Percentiles rank a stretch among this genome's conserved stretches.
phyloP scores from a whole-genome alignment of 1,140 invertebrate species.

The Drosophila ananassae region DNA sequence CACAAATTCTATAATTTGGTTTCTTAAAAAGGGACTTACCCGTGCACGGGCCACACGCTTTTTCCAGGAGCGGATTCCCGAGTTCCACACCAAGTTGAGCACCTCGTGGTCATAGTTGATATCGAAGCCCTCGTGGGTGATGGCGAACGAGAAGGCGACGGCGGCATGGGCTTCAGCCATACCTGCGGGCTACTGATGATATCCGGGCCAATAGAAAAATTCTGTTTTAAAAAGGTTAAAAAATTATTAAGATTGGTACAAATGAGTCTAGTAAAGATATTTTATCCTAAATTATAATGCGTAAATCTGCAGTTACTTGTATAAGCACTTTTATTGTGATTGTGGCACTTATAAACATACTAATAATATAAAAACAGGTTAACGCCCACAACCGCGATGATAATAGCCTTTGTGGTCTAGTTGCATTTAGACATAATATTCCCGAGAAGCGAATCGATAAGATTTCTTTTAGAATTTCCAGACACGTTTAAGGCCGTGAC shows the following conservation, averaged over 20 bases:
- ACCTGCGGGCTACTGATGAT: constrained; percentile 28
- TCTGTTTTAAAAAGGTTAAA: not conserved
- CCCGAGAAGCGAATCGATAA: constrained; percentile 32
- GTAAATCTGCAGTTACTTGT: too few species aligned
- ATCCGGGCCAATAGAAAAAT: constrained; percentile 24
- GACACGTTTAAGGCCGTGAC: constrained; percentile 25
- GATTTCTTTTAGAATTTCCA: constrained; percentile 24
- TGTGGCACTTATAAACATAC: not conserved
- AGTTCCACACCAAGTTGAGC: constrained; percentile 94
- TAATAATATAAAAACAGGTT: constrained; percentile 3
- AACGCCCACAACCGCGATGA: constrained; percentile 3
- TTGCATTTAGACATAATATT: constrained; percentile 16
- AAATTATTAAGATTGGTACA: not conserved
- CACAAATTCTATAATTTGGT: not conserved
- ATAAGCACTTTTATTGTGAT: not conserved
- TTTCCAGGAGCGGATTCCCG: constrained; percentile 96
- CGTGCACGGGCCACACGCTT: constrained; percentile 93
- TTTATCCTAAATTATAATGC: too few species aligned
- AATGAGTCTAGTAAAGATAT: not conserved
- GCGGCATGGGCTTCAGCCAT: constrained; percentile 99
- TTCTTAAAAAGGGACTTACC: constrained; percentile 85
- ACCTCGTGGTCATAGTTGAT: constrained; percentile 98
- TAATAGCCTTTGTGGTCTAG: constrained; percentile 36
- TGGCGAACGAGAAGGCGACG: constrained; percentile 98
- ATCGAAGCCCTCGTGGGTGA: constrained; percentile 98